Base-by-base conservation (phyloP, 2,113 vertebrate species). In the Noturus placidus region DNA sequence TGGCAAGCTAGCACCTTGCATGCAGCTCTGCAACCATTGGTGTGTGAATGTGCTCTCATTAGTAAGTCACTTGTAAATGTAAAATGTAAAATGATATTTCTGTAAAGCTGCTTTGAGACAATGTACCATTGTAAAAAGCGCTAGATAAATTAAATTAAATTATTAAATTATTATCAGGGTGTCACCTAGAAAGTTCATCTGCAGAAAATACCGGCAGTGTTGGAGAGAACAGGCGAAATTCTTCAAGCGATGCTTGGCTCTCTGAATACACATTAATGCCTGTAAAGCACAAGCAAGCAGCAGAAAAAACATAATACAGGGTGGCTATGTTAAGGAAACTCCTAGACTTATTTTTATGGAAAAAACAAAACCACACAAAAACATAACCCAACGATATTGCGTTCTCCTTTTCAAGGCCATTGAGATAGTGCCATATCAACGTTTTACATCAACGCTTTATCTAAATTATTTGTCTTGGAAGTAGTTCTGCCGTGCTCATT, bases 401-500 rank as follows among this genome's bases (percentile, higher is more conserved):
- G 46, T 87, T 84, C 77, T 2, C 42, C 17, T 83, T 87, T 80
- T 27, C n/a, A 74, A 84, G 85, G 86, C 82, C 56, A 56, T 33
- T 83, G 52, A 27, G 50, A 80, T 81, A 78, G 77, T 20, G n/a
- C 54, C 19, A 74, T 2, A 74, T 79, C 83, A 67, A 15, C 1
- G 59, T 42, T 82, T 85, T 85, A 84, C 76, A 81, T 81, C 72
- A 61, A 25, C 22, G n/a, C 57, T 61, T 74, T 56, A 46, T 86
- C 59, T 78, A 59, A 83, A 87, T 33, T 42, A 79, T 79, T 87
- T 72, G 76, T 82, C 69, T 82, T 20, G 74, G 46, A 89, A 89
- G 83, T 78, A n/a, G 59, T 63, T 42, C 57, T 69, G 52, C 61
- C n/a, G 13, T 56, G 74, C 56, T 14, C 76, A 65, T 56, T 33